A percentile compares a stretch with the other conserved stretches of the same genome.
Conservation (phyloP, 2,888 invertebrate species). For the Mythimna pallens region DNA sequence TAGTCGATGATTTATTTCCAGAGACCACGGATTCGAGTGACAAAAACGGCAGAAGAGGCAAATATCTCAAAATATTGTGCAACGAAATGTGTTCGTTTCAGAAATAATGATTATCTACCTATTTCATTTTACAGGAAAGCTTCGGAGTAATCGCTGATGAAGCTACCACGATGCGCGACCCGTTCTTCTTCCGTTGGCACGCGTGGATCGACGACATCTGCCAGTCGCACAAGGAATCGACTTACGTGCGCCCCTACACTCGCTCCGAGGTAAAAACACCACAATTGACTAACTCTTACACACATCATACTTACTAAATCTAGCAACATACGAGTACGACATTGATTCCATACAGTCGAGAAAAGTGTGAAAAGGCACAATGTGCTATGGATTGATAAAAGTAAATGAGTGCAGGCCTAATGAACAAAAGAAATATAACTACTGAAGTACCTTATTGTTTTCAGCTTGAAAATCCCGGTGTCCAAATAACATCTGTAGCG, state of each 20-base stretch:
- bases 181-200: conserved; percentile 96
- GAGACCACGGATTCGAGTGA: background rate
- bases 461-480: conserved; percentile 91
- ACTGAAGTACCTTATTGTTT: conserved; percentile 9
- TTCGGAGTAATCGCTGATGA: conserved; percentile 95
- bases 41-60: background rate
- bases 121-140: conserved; percentile 90
- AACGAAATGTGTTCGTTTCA: background rate
- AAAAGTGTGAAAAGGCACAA: background rate
- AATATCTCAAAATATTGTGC: background rate
- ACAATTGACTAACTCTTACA: background rate
- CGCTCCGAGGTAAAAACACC: conserved; percentile 78
- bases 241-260: conserved; percentile 80
- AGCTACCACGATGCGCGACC: conserved; percentile 96
- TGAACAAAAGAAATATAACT: background rate
- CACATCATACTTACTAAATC: background rate
- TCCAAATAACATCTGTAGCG: conserved; percentile 87
- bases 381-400: no score
- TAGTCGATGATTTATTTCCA: background rate
- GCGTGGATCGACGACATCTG: conserved; percentile 94
- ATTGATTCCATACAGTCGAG: background rate
- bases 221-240: conserved; percentile 92
- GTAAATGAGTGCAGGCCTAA: background rate
- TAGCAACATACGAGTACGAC: background rate
- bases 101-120: background rate